Evolutionary conservation across 2,888 invertebrate species (phyloP).

Genomic region (Apotomis capreana): DNA sequence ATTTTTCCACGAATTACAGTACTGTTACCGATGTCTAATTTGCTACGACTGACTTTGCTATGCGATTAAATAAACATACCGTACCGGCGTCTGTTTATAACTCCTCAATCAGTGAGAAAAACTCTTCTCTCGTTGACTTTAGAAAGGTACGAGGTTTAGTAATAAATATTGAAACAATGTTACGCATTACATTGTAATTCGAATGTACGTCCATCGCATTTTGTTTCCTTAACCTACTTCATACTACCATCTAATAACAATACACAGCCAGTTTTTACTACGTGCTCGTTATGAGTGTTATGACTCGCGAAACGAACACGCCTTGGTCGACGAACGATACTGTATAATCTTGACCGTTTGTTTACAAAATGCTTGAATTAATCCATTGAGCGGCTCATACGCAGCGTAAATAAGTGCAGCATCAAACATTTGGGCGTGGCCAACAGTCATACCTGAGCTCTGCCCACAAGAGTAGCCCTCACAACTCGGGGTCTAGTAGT

Average conservation of each 20-base stretch:
- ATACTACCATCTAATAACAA: constrained; percentile 38
- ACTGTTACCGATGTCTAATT: too few species aligned
- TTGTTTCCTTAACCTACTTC: constrained; percentile 32
- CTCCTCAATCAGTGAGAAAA: neutral
- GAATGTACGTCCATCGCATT: neutral
- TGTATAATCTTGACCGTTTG: constrained; percentile 47
- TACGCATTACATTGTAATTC: constrained; percentile 1
- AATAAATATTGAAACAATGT: neutral
- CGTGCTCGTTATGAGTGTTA: constrained; percentile 28
- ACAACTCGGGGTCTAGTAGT: constrained; percentile 9
- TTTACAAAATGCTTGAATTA: constrained; percentile 48
- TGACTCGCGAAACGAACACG: constrained; percentile 25
- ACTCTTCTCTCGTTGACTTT: neutral
- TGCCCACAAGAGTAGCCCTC: neutral
- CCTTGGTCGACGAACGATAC: constrained; percentile 59
- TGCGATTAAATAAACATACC: too few species aligned
- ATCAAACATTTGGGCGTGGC: constrained; percentile 74
- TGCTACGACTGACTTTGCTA: too few species aligned
- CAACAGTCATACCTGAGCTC: constrained; percentile 29
- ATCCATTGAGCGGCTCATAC: constrained; percentile 45
- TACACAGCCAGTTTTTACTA: constrained; percentile 5
- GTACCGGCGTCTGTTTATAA: too few species aligned
- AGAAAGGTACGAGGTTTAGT: neutral
- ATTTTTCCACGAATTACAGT: too few species aligned
- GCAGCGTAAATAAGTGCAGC: constrained; percentile 46